Base-by-base conservation (phyloP, 2,888 invertebrate genomes). In the Cantharis lateralis region DNA sequence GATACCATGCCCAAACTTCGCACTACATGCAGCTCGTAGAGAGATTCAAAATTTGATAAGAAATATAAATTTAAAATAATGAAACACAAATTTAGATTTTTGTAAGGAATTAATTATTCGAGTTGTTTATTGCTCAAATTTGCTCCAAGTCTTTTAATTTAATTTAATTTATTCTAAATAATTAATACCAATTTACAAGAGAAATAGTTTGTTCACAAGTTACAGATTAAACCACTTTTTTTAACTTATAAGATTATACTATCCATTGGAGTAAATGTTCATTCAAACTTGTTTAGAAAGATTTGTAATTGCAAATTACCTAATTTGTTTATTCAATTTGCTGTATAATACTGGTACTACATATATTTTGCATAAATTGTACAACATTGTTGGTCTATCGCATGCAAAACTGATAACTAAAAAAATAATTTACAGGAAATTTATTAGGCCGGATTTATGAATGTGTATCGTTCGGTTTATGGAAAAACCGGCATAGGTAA, bases 21-120 rank as follows among this genome's bases (percentile, higher is more conserved):
- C 84, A 83, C 83, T 84, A 84, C 83, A 84, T 85, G 84, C 84
- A 83, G 80, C 82, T 82, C 78, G 77, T 82, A 82, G 82, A 78
- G 48, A 68, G 77, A 77, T 77, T 77, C 69, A 75, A 77, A 77
- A 74, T 48, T 68, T 75, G 63, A 63, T 71, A 62, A 62, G n/a
- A 63, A 26, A 71, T 20, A 70, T 32, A 32, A 32, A 70, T 61
- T 70, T 48, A 13, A 70, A 48, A 32, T 28, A 68, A 24, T 73
- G 20, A 48, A 16, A 62, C 24, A 73, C 32, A 68, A 73, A 73
- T 61, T 73, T 68, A 62, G n/a, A 15, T 72, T 71, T 70, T 61
- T 64, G 15, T 11, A 3, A 11, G 1, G 32, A 13, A 32, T 32
- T 64, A 28, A 24, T 15, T 71, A 62, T 48, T 48, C 1, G n/a